A percentile compares a stretch with the other conserved stretches of the same genome.
These are phyloP conservation scores for Danio kyathit DNA, from an alignment of 2,797 vertebrate genomes.

Conservation along the genomic window DNA sequence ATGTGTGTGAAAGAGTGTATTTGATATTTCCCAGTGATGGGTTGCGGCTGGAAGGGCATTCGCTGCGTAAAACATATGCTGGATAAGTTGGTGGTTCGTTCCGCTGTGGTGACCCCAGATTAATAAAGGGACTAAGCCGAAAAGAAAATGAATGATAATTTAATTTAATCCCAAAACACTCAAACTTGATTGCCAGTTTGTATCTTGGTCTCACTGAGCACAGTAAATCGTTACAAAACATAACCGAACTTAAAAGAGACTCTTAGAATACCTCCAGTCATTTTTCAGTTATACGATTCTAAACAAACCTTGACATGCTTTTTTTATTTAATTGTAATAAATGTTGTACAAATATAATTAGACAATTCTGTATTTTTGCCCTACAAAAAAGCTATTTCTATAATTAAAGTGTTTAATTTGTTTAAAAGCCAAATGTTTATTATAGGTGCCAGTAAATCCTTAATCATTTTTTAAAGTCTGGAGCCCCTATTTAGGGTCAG, in stretches of 20 bases:
- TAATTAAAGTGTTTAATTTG: not conserved
- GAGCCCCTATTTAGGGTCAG: not conserved
- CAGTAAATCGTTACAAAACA: not conserved
- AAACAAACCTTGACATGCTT: not conserved
- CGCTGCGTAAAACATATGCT: too few relatives aligned
- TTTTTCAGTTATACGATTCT: not conserved
- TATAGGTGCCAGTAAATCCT: not conserved
- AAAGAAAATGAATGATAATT: too few relatives aligned
- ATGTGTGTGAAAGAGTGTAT: too few relatives aligned
- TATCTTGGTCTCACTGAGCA: not conserved
- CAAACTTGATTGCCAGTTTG: not conserved
- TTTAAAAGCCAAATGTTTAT: slow-evolving; percentile 1
- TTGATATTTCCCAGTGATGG: too few relatives aligned
- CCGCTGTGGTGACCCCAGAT: too few relatives aligned
- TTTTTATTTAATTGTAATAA: not conserved
- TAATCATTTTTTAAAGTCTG: slow-evolving; percentile 24
- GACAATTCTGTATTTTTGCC: not conserved
- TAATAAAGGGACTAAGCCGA: too few relatives aligned
- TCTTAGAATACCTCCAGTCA: not conserved
- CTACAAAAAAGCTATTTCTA: not conserved
- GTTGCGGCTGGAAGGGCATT: too few relatives aligned
- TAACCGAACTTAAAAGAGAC: not conserved
- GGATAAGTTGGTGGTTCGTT: too few relatives aligned
- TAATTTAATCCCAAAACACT: not conserved
- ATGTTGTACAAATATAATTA: not conserved